Percentiles rank a stretch among this genome's conserved stretches.
phyloP scores from a whole-genome alignment of 2,888 invertebrate species.

The Chloromyia formosa region DNA sequence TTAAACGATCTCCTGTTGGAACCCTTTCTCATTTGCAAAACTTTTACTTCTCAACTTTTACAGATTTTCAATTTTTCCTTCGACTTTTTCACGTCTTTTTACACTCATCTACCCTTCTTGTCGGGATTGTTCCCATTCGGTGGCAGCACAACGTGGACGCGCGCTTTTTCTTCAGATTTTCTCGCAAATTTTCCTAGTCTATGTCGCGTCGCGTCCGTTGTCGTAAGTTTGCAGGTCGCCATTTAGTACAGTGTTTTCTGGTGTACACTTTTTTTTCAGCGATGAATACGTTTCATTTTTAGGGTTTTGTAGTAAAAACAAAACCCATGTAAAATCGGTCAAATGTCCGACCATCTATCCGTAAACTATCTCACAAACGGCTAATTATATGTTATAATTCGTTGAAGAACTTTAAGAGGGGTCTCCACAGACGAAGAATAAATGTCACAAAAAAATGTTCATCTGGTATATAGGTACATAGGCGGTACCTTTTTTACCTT shows the following conservation, averaged over 20 bases:
- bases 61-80: conserved; percentile 44
- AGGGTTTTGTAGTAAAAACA: too few relatives aligned
- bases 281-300: background rate
- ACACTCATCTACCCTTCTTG: conserved; percentile 19
- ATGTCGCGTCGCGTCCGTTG: conserved; percentile 30
- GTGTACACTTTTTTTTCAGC: background rate
- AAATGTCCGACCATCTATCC: too few relatives aligned
- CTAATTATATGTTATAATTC: too few relatives aligned
- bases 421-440: too few relatives aligned
- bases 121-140: background rate
- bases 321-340: too few relatives aligned
- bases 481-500: too few relatives aligned
- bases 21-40: conserved; percentile 47
- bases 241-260: conserved; percentile 22
- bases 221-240: conserved; percentile 26
- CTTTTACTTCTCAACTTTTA: conserved; percentile 44
- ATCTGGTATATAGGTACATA: too few relatives aligned
- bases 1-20: conserved; percentile 52
- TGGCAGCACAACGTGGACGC: background rate
- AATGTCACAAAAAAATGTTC: too few relatives aligned
- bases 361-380: too few relatives aligned
- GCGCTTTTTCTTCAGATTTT: conserved; percentile 31
- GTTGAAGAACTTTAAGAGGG: too few relatives aligned
- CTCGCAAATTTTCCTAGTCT: conserved; percentile 22
- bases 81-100: conserved; percentile 24